Evolutionary conservation across 2,113 vertebrate species (phyloP), one percentile per base, ranked within the genome.

Genomic region (Meles meles): DNA sequence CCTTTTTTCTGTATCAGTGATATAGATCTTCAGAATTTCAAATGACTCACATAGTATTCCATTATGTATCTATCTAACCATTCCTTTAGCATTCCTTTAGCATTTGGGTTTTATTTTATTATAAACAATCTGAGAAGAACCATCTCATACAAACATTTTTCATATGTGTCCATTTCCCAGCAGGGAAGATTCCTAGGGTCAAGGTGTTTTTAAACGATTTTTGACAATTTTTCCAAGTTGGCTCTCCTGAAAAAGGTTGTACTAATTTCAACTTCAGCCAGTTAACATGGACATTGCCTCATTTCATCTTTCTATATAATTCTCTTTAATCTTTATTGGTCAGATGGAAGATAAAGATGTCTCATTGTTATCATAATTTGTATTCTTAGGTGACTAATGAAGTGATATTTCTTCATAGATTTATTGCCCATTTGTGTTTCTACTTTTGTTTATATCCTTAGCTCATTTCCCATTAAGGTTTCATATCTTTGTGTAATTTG

Each of bases 141-240:
- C 39, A 7, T 93, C 27, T 55, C 85, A 9, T 88, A 59, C 47
- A 90, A 95, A 88, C 21, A 79, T 83, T 74, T 69, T 91, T 59
- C 67, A 80, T 14, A 79, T n/a, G 69, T 83, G 29, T 87, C 63
- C 13, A 69, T 2, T 88, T 94, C 34, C 7, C 31, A 94, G 25
- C n/a, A n/a, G 37, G 34, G 21, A 34, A 1, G 5, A 59, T 71
- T 67, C 9, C 20, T 77, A 37, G 21, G 63, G 31, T 69, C 44
- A 90, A 77, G 39, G 1, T 1, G 29, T 42, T 82, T 76, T 84
- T 11, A 42, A 83, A 85, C 88, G 42, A 34, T 69, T 69, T 94
- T 81, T 90, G 12, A 92, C 72, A 81, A 39, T 95, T 95, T 97
- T 95, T 63, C 67, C 6, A 42, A 87, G 49, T 84, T 90, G 85